Percentiles rank a stretch among this genome's conserved stretches.
Conservation (phyloP, 2,113 vertebrate genomes). For the Azemiops feae region DNA sequence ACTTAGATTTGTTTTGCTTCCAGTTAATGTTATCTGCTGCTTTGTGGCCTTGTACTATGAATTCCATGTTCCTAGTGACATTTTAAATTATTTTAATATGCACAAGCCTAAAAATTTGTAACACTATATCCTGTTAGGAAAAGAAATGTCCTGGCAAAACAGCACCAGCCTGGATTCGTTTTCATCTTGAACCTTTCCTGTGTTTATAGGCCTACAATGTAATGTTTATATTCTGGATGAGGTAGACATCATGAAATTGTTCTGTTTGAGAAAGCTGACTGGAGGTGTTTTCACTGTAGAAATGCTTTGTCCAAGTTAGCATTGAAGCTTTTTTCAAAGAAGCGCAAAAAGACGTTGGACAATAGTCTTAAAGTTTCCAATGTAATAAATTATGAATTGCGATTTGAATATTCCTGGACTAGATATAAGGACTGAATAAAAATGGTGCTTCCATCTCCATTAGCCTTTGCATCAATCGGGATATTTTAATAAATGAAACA, state of each 20-base stretch:
- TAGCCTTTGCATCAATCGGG: too few species aligned
- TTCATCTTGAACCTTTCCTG: constrained; percentile 62
- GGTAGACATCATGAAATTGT: constrained; percentile 54
- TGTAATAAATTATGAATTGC: not conserved
- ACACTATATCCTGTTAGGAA: constrained; percentile 63
- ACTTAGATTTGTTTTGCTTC: constrained; percentile 10
- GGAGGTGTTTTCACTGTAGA: constrained; percentile 40
- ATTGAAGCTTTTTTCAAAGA: not conserved
- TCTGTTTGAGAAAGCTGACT: constrained; percentile 43
- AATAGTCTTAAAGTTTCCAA: not conserved
- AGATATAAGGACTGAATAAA: not conserved
- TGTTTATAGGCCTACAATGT: constrained; percentile 56
- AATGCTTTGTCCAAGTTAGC: not conserved
- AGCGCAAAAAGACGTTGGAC: not conserved
- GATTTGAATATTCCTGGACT: not conserved
- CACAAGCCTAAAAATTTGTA: not conserved
- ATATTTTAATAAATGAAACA: not conserved
- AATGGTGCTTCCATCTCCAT: not conserved
- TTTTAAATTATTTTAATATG: constrained; percentile 41
- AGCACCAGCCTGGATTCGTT: constrained; percentile 39
- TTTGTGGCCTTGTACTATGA: not conserved
- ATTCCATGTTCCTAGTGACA: constrained; percentile 34
- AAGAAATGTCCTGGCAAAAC: constrained; percentile 52
- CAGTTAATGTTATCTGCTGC: constrained; percentile 19
- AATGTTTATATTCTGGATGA: constrained; percentile 59